These are phyloP conservation scores for Hoplostethus mediterraneus DNA, from an alignment of 2,797 vertebrate species.

Conservation along the genomic window DNA sequence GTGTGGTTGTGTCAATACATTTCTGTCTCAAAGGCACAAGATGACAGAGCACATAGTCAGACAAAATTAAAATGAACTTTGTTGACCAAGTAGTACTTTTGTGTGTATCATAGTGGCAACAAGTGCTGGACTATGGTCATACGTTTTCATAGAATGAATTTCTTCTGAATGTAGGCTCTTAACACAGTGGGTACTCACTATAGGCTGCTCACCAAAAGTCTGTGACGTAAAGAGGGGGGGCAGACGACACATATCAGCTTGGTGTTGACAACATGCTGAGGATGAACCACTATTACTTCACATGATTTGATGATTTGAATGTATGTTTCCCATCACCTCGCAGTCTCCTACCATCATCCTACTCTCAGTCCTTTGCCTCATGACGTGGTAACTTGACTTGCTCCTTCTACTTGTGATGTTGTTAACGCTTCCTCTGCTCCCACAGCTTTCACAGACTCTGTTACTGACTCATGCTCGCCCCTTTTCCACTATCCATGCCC, in stretches of 20 bases:
- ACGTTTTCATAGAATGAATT: neutral
- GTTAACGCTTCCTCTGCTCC: constrained; percentile 85
- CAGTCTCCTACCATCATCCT: constrained; percentile 70
- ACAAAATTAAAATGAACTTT: constrained; percentile 50
- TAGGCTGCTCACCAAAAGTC: constrained; percentile 57
- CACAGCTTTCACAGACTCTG: constrained; percentile 85
- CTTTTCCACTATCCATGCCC: constrained; percentile 76
- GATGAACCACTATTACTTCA: constrained; percentile 53
- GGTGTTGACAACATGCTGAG: constrained; percentile 48
- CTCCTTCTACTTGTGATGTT: constrained; percentile 83
- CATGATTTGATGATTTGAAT: constrained; percentile 64
- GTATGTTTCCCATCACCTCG: constrained; percentile 69
- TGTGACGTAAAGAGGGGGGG: constrained; percentile 61
- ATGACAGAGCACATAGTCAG: constrained; percentile 67
- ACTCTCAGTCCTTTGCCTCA: constrained; percentile 73
- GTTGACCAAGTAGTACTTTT: constrained; percentile 25
- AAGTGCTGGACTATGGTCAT: constrained; percentile 36
- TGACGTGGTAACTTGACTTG: constrained; percentile 84
- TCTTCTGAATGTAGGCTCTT: constrained; percentile 59
- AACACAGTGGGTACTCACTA: constrained; percentile 62
- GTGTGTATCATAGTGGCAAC: constrained; percentile 42
- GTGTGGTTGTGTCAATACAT: constrained; percentile 52
- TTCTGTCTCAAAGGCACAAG: constrained; percentile 73
- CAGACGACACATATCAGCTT: constrained; percentile 55
- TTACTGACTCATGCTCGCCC: constrained; percentile 83